Percentiles rank a stretch among this genome's conserved stretches.
These are phyloP conservation scores for Pseudomugil gertrudae DNA, from an alignment of 2,797 vertebrate genomes.

Conservation along the genomic window DNA sequence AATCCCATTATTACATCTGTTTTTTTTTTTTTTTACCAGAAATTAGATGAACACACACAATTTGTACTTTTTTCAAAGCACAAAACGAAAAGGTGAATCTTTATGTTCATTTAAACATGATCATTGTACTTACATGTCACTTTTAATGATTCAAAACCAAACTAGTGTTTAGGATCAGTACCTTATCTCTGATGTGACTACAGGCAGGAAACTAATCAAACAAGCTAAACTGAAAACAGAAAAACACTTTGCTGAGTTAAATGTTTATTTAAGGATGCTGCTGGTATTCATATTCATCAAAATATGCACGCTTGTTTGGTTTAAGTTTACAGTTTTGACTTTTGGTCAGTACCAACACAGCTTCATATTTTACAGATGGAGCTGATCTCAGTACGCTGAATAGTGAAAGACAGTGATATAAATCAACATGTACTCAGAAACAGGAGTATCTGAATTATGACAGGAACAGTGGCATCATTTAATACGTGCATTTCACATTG, in stretches of 20 bases:
- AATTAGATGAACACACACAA: too few relatives aligned
- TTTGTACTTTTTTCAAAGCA: neutral
- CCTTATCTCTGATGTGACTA: neutral
- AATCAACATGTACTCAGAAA: neutral
- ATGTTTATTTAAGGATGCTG: slow-evolving; percentile 20
- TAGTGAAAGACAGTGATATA: too few relatives aligned
- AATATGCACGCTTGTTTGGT: slow-evolving; percentile 9
- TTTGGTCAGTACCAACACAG: slow-evolving; percentile 18
- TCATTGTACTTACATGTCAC: neutral
- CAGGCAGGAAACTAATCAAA: slow-evolving; percentile 4
- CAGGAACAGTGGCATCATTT: slow-evolving; percentile 14
- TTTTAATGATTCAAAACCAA: neutral
- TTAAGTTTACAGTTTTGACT: slow-evolving; percentile 7
- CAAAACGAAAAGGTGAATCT: neutral
- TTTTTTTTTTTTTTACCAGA: too few relatives aligned
- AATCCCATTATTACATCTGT: neutral
- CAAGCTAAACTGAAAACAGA: neutral
- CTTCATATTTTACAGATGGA: neutral
- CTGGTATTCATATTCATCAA: slow-evolving; percentile 10
- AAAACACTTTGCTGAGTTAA: slow-evolving; percentile 7
- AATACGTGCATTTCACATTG: neutral
- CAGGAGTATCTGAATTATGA: too few relatives aligned
- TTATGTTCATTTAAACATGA: neutral
- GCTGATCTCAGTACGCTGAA: slow-evolving; percentile 42
- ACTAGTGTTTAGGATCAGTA: neutral